Conservation (phyloP, 2,888 invertebrate genomes). For the Platynereis dumerilii region DNA sequence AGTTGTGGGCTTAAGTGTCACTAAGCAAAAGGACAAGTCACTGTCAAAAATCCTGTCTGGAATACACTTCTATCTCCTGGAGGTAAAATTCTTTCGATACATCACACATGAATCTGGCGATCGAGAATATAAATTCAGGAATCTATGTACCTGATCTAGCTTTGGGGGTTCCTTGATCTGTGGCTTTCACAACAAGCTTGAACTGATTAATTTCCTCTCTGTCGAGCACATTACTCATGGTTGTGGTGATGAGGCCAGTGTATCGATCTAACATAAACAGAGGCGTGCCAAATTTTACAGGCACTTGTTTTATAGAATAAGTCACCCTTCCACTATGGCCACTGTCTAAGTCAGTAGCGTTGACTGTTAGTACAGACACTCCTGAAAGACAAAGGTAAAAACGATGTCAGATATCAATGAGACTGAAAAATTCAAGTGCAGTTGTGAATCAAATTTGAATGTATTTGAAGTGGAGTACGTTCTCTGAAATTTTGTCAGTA, state of each 20-base stretch:
- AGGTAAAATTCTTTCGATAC: no score
- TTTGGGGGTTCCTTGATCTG: constrained; percentile 69
- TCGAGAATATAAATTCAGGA: background rate
- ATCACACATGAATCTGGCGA: background rate
- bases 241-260: constrained; percentile 53
- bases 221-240: constrained; percentile 45
- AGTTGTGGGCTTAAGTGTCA: no score
- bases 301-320: constrained; percentile 46
- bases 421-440: background rate
- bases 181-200: constrained; percentile 92
- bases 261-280: constrained; percentile 47
- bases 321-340: constrained; percentile 82
- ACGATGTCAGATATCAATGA: background rate
- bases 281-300: constrained; percentile 29
- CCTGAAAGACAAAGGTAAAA: constrained; percentile 20
- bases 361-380: constrained; percentile 89
- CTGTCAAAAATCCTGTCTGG: no score
- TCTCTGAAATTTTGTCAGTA: no score
- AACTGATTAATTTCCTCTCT: constrained; percentile 67
- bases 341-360: constrained; percentile 95
- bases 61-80: no score
- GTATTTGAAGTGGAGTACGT: background rate
- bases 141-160: constrained; percentile 30
- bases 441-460: background rate
- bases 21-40: no score